phyloP scores from a whole-genome alignment of 2,888 invertebrate genomes.

The Parthenolecanium corni region DNA sequence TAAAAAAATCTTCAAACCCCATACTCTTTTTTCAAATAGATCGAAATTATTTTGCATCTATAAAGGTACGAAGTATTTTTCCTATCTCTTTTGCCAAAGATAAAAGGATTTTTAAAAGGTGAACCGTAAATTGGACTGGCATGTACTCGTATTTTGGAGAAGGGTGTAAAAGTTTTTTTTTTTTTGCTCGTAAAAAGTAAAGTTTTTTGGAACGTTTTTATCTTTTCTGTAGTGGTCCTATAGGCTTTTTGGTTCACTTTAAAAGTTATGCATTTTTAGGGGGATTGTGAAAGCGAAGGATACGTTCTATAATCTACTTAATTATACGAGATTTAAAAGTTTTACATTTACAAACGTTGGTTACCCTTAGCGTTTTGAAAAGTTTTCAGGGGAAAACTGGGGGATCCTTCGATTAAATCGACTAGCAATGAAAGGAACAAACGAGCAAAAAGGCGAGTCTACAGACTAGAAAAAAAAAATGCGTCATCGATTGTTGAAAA shows the following conservation, averaged over 20 bases:
- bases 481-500: too few relatives aligned
- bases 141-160: neutral
- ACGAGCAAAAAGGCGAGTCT: too few relatives aligned
- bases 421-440: neutral
- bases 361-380: neutral
- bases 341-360: neutral
- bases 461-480: too few relatives aligned
- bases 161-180: neutral
- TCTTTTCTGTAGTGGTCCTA: neutral
- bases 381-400: neutral
- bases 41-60: conserved; percentile 11
- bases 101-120: conserved; percentile 19
- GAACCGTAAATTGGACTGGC: conserved; percentile 12
- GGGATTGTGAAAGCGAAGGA: neutral
- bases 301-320: conserved; percentile 23
- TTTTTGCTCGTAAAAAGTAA: neutral
- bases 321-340: conserved; percentile 17
- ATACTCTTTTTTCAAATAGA: conserved; percentile 12
- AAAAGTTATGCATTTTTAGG: neutral
- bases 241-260: neutral
- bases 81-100: neutral
- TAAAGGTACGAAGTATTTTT: neutral
- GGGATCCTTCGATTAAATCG: neutral
- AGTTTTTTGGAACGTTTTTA: conserved; percentile 5
- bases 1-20: conserved; percentile 23